A percentile compares a stretch with the other conserved stretches of the same genome.
phyloP scores from a whole-genome alignment of 2,888 invertebrate species.

The Crepidodera aurea region DNA sequence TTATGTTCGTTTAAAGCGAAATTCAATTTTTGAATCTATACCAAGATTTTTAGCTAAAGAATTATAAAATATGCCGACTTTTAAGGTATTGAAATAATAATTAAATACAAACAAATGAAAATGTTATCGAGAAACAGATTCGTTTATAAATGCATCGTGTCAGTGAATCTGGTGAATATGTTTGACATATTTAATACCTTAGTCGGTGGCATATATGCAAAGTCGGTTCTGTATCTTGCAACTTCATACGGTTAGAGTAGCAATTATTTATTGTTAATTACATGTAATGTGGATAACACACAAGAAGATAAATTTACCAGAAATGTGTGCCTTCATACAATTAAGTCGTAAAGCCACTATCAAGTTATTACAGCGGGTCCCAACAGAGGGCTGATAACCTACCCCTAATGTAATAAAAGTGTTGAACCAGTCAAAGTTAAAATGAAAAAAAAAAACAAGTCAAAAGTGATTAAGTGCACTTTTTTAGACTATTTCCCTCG shows the following conservation, averaged over 20 bases:
- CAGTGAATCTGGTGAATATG: too few relatives aligned
- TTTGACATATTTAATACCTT: constrained; percentile 1
- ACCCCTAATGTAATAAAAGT: not conserved
- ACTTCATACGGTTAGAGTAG: constrained; percentile 14
- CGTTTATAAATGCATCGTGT: too few relatives aligned
- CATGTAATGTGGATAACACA: constrained; percentile 18
- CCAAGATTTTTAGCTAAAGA: too few relatives aligned
- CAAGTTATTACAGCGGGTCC: constrained; percentile 4
- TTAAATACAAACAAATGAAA: too few relatives aligned
- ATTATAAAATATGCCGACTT: too few relatives aligned
- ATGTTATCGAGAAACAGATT: too few relatives aligned
- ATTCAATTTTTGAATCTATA: too few relatives aligned
- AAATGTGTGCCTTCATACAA: constrained; percentile 17
- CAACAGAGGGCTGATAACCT: not conserved
- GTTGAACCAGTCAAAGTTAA: too few relatives aligned
- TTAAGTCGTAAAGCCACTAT: constrained; percentile 16
- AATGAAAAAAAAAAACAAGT: too few relatives aligned
- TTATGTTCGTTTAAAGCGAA: not conserved
- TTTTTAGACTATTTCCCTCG: too few relatives aligned
- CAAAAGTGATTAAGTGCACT: too few relatives aligned
- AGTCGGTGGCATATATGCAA: constrained; percentile 14
- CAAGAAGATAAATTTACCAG: constrained; percentile 16
- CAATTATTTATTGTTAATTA: constrained; percentile 19
- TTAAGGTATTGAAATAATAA: too few relatives aligned
- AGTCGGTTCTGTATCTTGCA: constrained; percentile 16